Evolutionary conservation across 2,113 vertebrate species (phyloP).

Genomic region (Glaucidium brasilianum): DNA sequence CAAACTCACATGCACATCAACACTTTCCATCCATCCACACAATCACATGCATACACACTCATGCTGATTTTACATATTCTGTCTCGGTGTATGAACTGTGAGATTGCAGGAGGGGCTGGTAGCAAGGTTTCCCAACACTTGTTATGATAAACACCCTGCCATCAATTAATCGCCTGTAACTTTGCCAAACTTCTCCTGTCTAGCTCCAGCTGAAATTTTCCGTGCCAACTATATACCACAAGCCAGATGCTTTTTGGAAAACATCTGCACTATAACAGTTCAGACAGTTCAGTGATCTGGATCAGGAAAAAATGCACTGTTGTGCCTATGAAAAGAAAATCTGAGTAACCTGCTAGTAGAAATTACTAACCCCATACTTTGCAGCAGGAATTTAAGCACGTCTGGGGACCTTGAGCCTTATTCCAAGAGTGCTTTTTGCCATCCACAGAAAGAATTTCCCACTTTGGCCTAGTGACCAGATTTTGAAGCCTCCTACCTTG

Average conservation of each 20-base stretch:
- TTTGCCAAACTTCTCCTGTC: constrained; percentile 19
- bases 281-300: background rate
- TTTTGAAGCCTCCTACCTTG: background rate
- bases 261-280: background rate
- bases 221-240: background rate
- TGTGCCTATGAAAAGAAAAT: background rate
- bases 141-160: background rate
- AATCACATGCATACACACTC: background rate
- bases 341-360: background rate
- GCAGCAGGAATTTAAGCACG: background rate
- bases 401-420: background rate
- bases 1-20: rapidly evolving
- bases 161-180: background rate
- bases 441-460: background rate
- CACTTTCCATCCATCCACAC: background rate
- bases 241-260: background rate
- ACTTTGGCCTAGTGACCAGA: background rate
- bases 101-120: constrained; percentile 1
- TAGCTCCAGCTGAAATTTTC: constrained; percentile 25
- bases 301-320: background rate
- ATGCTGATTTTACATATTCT: background rate
- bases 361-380: background rate
- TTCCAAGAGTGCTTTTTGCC: background rate
- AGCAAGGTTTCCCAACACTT: background rate
- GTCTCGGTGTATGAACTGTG: background rate